A percentile compares a stretch with the other conserved stretches of the same genome.
Conservation (phyloP, 2,797 vertebrate species). For the Macrochelys suwanniensis region DNA sequence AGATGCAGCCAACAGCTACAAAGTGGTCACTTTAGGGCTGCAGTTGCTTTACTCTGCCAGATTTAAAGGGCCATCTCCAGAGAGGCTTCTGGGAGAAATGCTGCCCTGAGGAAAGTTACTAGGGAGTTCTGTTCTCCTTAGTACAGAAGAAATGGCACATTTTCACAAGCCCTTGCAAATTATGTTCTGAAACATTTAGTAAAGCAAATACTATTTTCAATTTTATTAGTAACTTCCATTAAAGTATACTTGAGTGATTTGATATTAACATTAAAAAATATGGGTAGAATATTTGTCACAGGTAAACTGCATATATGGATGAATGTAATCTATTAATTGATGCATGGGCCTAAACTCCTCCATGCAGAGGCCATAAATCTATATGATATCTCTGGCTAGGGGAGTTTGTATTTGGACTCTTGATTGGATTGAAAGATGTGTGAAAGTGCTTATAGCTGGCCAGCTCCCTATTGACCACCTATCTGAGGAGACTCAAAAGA, state of each 20-base stretch:
- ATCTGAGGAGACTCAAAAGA: neutral
- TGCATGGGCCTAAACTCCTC: fast-evolving
- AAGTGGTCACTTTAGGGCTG: neutral
- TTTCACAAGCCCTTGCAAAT: neutral
- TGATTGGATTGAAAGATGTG: neutral
- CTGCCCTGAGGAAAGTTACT: neutral
- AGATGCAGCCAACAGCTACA: neutral
- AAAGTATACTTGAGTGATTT: neutral
- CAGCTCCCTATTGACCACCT: neutral
- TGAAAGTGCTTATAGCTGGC: neutral
- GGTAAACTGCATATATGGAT: fast-evolving
- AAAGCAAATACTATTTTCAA: neutral
- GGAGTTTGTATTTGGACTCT: neutral
- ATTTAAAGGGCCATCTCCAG: neutral
- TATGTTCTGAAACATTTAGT: neutral
- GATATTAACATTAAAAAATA: neutral
- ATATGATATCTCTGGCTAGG: fast-evolving
- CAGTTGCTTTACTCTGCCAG: neutral
- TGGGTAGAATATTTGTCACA: neutral
- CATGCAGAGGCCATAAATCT: neutral
- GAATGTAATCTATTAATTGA: neutral
- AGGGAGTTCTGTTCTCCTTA: neutral
- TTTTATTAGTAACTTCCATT: neutral
- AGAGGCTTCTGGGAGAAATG: neutral
- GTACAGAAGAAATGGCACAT: fast-evolving